phyloP scores from a whole-genome alignment of 1,140 invertebrate genomes.

The Tetraneura akinire region DNA sequence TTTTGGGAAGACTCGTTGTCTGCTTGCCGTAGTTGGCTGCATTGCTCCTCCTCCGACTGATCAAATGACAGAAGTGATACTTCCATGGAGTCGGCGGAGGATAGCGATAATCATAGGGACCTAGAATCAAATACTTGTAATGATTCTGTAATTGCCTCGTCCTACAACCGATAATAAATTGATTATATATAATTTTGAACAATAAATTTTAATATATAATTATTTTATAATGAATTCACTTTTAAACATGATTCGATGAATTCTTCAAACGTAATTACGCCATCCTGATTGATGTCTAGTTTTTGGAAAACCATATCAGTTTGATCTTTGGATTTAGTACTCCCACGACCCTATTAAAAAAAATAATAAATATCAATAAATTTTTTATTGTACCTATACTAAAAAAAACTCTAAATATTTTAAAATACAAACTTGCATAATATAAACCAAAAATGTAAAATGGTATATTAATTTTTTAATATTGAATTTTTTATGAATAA shows the following conservation, averaged over 20 bases:
- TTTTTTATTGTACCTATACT: no score
- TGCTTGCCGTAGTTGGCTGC: not conserved
- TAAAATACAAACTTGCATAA: no score
- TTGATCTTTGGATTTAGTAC: constrained; percentile 76
- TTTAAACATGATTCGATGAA: constrained; percentile 94
- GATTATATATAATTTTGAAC: not conserved
- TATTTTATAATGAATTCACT: constrained; percentile 59
- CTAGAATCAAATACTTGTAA: constrained; percentile 44
- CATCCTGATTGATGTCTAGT: constrained; percentile 90
- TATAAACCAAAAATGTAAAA: no score
- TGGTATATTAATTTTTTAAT: no score
- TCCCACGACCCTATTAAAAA: constrained; percentile 67
- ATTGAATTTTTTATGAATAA: no score
- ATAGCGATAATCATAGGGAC: constrained; percentile 45
- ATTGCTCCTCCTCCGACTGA: constrained; percentile 28
- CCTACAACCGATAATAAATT: not conserved
- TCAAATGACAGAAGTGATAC: constrained; percentile 39
- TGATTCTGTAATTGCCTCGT: constrained; percentile 34
- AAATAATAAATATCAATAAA: not conserved
- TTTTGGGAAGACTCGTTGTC: constrained; percentile 45
- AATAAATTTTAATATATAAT: not conserved
- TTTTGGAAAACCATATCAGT: constrained; percentile 85
- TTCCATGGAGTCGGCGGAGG: constrained; percentile 38
- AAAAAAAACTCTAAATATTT: no score
- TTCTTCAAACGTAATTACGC: constrained; percentile 93